These are phyloP conservation scores for Nasonovia ribisnigri DNA, from an alignment of 2,888 invertebrate species.

Conservation along the genomic window DNA sequence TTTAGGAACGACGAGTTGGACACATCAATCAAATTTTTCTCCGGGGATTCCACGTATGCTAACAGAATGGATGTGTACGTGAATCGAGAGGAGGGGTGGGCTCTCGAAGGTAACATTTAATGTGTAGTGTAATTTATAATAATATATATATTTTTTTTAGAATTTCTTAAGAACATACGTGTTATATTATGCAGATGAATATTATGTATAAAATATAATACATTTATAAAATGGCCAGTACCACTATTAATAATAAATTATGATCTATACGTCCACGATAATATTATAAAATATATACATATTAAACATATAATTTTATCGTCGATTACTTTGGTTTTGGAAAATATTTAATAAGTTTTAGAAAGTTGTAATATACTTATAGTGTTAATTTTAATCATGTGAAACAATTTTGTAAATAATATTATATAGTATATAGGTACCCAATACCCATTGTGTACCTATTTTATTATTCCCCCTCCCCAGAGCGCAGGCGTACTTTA, in stretches of 20 bases:
- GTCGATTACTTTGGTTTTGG: background rate
- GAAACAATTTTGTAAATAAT: slow-evolving; percentile 19
- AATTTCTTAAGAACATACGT: background rate
- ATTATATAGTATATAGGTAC: slow-evolving; percentile 30
- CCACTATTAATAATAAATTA: background rate
- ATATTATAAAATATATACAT: background rate
- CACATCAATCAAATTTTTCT: background rate
- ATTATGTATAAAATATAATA: background rate
- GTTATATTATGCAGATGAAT: background rate
- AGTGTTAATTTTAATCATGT: background rate
- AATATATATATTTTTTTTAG: background rate
- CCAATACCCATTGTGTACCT: background rate
- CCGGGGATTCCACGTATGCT: background rate
- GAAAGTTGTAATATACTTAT: background rate
- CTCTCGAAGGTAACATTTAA: background rate
- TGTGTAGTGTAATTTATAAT: background rate
- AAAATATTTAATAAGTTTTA: slow-evolving; percentile 13
- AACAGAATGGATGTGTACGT: background rate
- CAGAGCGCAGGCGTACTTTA: background rate
- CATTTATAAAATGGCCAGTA: slow-evolving; percentile 3
- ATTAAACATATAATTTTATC: background rate
- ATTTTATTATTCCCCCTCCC: background rate
- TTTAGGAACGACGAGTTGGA: background rate
- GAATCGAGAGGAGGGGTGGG: background rate
- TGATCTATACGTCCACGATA: background rate